Base-by-base conservation (phyloP, 2,797 vertebrate species). In the Gephyroberyx darwinii region DNA sequence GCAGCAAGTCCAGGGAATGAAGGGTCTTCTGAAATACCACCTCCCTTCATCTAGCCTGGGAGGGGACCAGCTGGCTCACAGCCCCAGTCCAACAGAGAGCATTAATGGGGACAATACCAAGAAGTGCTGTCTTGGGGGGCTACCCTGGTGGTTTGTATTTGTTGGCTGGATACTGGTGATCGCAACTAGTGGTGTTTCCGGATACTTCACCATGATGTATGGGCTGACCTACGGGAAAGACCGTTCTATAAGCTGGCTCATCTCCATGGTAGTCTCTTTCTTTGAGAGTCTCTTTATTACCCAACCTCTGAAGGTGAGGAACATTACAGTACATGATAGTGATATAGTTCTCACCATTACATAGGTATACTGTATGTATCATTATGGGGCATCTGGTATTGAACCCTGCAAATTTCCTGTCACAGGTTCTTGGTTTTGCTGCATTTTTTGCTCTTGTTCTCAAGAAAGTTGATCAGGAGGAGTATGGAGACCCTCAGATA, bases 91-190 rank as follows among this genome's bases (percentile, higher is more conserved):
- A 55, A 85, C 87, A 0, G 84, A 88, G 20, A 91, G 74, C 65
- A 17, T 74, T 43, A 84, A 19, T 4, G 78, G 63, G 8, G 78
- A 69, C 20, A 14, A 63, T 65, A 80, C 79, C 84, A 92, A 85
- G 30, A 92, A 92, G 75, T 87, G 77, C 41, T 85, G 86, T 61
- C 86, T 88, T 54, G 89, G 87, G 52, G 93, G 96, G 22, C 92
- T 98, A 68, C 98, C 97, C 3, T 97, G 96, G 96, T 97, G 97
- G 97, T 98, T 96, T 89, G 91, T 95, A 65, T 95, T 96, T 64
- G 84, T 98, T 1, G 97, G 94, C 47, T 98, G 98, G 98, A 90
- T 93, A 72, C 92, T 99, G 57, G 94, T 99, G 72, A 88, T 83
- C 0, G 91, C 92, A 55, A 97, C 96, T 62, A 96, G 97, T 0